phyloP scores from a whole-genome alignment of 2,797 vertebrate species.

The Varecia variegata region DNA sequence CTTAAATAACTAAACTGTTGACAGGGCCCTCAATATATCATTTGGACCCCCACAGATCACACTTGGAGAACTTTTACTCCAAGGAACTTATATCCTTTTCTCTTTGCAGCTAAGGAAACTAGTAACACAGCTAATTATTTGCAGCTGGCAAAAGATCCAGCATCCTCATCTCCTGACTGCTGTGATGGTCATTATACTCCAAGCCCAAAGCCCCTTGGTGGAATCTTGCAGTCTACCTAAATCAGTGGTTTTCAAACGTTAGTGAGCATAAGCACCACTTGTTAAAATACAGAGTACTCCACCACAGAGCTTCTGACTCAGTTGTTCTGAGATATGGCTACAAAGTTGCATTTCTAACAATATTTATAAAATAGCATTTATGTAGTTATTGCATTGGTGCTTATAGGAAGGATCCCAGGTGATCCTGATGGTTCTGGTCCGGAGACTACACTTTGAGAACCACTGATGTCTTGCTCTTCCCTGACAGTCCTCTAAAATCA shows the following conservation, averaged over 20 bases:
- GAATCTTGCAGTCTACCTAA: background rate
- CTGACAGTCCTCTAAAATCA: background rate
- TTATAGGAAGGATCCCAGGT: background rate
- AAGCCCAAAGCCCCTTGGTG: background rate
- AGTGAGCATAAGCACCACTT: background rate
- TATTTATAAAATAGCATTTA: too few relatives aligned
- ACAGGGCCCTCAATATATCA: background rate
- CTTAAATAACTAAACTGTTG: background rate
- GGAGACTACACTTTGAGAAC: background rate
- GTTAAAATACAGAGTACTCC: background rate
- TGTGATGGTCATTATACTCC: background rate
- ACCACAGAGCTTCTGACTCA: background rate
- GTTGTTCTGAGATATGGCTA: background rate
- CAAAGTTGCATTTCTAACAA: background rate
- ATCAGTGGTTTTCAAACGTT: background rate
- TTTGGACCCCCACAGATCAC: background rate
- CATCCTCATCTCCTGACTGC: background rate
- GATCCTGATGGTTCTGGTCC: background rate
- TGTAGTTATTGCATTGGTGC: too few relatives aligned
- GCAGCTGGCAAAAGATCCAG: background rate
- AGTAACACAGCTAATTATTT: background rate
- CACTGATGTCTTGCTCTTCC: background rate
- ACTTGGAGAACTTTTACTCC: background rate
- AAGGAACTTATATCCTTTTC: background rate
- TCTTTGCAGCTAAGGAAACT: background rate